Evolutionary conservation across 2,113 vertebrate species (phyloP).

Genomic region (Oncorhynchus tshawytscha): DNA sequence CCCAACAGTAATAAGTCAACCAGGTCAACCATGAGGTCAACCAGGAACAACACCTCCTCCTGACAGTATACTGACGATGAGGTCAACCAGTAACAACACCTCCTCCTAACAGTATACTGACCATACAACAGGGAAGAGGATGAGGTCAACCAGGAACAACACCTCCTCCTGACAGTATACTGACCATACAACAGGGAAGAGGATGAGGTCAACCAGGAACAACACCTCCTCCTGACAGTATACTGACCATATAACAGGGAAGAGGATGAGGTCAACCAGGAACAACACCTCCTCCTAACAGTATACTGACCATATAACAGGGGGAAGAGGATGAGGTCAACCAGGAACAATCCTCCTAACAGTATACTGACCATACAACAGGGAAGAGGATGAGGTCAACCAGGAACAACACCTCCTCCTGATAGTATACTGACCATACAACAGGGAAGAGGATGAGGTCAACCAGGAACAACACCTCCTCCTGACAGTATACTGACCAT

Average conservation of each 20-base stretch:
- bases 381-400: too few relatives aligned
- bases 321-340: too few relatives aligned
- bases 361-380: too few relatives aligned
- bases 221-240: not conserved
- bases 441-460: slow-evolving; percentile 85
- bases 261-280: slow-evolving; percentile 83
- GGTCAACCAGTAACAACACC: slow-evolving; percentile 75
- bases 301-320: too few relatives aligned
- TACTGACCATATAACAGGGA: slow-evolving; percentile 80
- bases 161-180: slow-evolving; percentile 70
- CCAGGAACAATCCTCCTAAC: too few relatives aligned
- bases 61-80: slow-evolving; percentile 69
- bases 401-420: too few relatives aligned
- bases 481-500: slow-evolving; percentile 60
- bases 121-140: too few relatives aligned
- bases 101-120: slow-evolving; percentile 49
- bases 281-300: slow-evolving; percentile 71
- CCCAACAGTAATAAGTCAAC: too few relatives aligned
- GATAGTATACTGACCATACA: slow-evolving; percentile 73
- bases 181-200: too few relatives aligned
- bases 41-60: slow-evolving; percentile 82
- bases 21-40: slow-evolving; percentile 67
- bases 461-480: slow-evolving; percentile 82
- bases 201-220: too few relatives aligned
- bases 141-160: slow-evolving; percentile 71